Percentiles rank a stretch among this genome's conserved stretches.
Evolutionary conservation across 1,140 invertebrate species (phyloP).

Genomic region (Lordiphosa stackelbergi): DNA sequence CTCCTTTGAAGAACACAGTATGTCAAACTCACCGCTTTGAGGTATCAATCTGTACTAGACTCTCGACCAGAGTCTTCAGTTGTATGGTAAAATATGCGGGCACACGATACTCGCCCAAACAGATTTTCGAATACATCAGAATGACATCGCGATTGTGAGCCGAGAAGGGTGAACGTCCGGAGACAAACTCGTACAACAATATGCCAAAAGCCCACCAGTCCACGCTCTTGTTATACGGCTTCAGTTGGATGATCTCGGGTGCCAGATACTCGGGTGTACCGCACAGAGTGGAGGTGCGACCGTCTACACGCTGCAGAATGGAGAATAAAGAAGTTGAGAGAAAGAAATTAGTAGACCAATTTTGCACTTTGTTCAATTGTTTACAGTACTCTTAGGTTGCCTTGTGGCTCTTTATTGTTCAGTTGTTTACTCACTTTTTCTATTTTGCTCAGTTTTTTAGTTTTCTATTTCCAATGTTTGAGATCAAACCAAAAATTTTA

Average conservation of each 20-base stretch:
- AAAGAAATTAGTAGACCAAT: no score
- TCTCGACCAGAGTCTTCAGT: slow-evolving; percentile 89
- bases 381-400: no score
- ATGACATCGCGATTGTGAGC: slow-evolving; percentile 83
- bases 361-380: no score
- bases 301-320: slow-evolving; percentile 78
- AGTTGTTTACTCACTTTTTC: no score
- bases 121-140: slow-evolving; percentile 93
- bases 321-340: no score
- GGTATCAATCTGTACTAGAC: slow-evolving; percentile 89
- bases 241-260: slow-evolving; percentile 94
- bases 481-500: no score
- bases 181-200: slow-evolving; percentile 89
- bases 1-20: not conserved
- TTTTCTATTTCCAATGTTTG: no score
- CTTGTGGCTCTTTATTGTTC: no score
- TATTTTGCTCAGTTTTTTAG: no score
- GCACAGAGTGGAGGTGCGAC: slow-evolving; percentile 94
- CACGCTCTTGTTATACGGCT: slow-evolving; percentile 95
- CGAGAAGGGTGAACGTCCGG: slow-evolving; percentile 90
- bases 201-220: slow-evolving; percentile 99
- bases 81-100: slow-evolving; percentile 84
- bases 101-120: slow-evolving; percentile 84
- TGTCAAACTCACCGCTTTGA: slow-evolving; percentile 82
- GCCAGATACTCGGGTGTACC: slow-evolving; percentile 98